Conservation (phyloP, 1,140 invertebrate genomes). For the Drosophila burlai region DNA sequence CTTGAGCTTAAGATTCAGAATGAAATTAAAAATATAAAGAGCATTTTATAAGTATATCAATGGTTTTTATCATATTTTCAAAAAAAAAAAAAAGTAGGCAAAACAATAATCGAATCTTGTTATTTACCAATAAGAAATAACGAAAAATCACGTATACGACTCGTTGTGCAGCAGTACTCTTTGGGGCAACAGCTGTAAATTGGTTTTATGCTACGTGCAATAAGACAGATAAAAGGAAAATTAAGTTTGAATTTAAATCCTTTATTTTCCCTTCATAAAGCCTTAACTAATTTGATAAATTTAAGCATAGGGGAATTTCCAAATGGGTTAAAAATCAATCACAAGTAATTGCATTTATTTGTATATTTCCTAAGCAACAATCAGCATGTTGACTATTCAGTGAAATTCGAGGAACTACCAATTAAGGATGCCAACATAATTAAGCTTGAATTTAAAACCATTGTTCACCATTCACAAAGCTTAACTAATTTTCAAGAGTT, state of each 20-base stretch:
- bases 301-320: not conserved
- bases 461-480: not conserved
- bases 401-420: constrained; percentile 2
- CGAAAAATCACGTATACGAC: constrained; percentile 14
- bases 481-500: too few species aligned
- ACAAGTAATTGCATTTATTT: not conserved
- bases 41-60: not conserved
- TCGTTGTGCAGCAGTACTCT: not conserved
- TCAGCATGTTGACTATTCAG: not conserved
- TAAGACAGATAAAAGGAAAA: not conserved
- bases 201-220: not conserved
- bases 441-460: not conserved
- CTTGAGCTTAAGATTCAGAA: not conserved
- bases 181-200: not conserved
- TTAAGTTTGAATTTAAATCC: not conserved
- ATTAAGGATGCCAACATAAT: not conserved
- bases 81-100: not conserved
- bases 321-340: not conserved
- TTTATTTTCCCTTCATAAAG: not conserved
- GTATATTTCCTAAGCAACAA: not conserved
- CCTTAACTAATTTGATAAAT: not conserved
- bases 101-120: not conserved
- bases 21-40: not conserved
- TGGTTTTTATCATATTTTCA: not conserved
- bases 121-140: not conserved